Base-by-base conservation (phyloP, 2,113 vertebrate genomes). In the Pelusios castaneus region DNA sequence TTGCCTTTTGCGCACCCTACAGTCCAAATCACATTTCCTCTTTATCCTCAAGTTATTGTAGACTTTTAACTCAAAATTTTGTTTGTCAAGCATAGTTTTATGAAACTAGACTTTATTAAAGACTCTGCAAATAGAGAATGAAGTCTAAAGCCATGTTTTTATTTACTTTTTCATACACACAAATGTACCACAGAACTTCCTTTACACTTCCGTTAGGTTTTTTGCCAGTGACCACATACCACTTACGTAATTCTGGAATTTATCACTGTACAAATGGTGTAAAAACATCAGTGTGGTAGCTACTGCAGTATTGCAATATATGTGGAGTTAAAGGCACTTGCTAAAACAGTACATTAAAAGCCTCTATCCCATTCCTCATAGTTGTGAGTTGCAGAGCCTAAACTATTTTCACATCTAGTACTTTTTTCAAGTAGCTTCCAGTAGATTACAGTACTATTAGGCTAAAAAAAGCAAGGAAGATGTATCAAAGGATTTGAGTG, bases 1-100 rank as follows among this genome's bases (percentile, higher is more conserved):
- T 67, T n/a, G 34, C 34, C 34, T 67, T 67, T 31, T 67, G 60
- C 17, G 19, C 60, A 67, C 34, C 16, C 31, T 67, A 67, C 16
- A 67, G 7, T n/a, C 17, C 60, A 67, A 9, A n/a, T 67, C n/a
- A 19, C 63, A 22, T 70, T 38, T 70, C 63, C n/a, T 80, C 63
- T 29, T 84, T 78, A 52, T 83, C 82, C 34, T 89, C 89, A 80
- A 49, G 92, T 91, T 45, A 29, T 63, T 77, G 22, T 73, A 82
- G 82, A 31, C 87, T 93, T 91, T 91, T 94, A 92, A 75, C n/a
- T 63, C 52, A 78, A 24, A 78, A 38, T 51, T 70, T 70, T 89
- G 34, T 76, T 90, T 22, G 24, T 84, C 16, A n/a, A 55, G 24
- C 78, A 52, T 58, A 17, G n/a, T 63, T 70, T 45, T 70, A n/a